Base-by-base conservation (phyloP, 1,140 invertebrate species). In the Sesamia nonagrioides region DNA sequence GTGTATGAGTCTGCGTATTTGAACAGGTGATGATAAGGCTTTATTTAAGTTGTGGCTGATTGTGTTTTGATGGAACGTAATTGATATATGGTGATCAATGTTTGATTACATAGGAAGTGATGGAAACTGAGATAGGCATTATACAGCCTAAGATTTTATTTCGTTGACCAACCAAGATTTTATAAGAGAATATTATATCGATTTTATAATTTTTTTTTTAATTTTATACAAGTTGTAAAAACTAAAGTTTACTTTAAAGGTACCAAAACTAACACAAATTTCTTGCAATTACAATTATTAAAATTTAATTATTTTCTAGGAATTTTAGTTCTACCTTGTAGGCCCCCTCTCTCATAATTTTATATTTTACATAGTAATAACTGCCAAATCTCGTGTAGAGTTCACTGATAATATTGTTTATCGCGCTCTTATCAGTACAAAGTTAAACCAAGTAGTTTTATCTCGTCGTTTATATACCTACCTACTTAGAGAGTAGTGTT, bases 1-100 rank as follows among this genome's bases (percentile, higher is more conserved):
- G 82, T 75, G 84, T 48, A 84, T 89, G 87, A 86, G 84, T 88
- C 86, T 86, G 83, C 84, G 80, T 87, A 86, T 91, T 91, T 90
- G 78, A 82, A 85, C 89, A 91, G 86, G 83, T 91, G 89, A 75
- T 63, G 35, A 61, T 63, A 63, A 48, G 66, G 8, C 21, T 33
- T 33, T 48, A 50, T 50, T 69, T 66, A 37, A 33, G 11, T 21
- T 48, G 18, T 17, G 63, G 40, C 42, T 68, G 18, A 68, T 68
- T 13, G 42, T 69, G 45, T 50, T 50, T 69, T 42, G 37, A 66
- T 42, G 60, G 33, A 17, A 18, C 37, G 21, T 11, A 13, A 27
- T 50, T 15, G 0, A 66, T 48, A 21, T 68, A 68, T 48, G 18
- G 40, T 69, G 21, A 50, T 69, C 11, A 21, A 3, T 33, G 21